These are phyloP conservation scores for Ornithoptera priamus DNA, from an alignment of 2,888 invertebrate species.

Conservation along the genomic window DNA sequence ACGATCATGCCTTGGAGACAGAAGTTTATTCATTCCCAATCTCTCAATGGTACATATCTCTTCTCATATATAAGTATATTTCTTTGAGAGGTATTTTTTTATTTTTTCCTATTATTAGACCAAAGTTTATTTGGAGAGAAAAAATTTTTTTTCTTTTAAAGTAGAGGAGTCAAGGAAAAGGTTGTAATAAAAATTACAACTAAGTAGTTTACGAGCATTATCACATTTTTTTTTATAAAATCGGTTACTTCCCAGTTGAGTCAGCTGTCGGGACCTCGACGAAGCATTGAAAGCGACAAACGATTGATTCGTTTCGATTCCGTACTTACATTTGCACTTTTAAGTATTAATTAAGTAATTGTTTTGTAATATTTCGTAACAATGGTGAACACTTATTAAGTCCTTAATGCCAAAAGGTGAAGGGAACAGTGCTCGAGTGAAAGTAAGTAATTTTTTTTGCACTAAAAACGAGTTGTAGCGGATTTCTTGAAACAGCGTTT, in stretches of 20 bases:
- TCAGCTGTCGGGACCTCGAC: constrained; percentile 20
- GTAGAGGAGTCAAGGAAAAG: constrained; percentile 11
- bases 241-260: constrained; percentile 18
- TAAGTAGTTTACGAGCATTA: background rate
- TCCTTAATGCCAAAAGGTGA: constrained; percentile 16
- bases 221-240: constrained; percentile 10
- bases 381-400: constrained; percentile 6
- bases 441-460: constrained; percentile 13
- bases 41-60: too few relatives aligned
- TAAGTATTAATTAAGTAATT: constrained; percentile 4
- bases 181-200: background rate
- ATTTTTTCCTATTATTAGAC: background rate
- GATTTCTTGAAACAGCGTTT: background rate
- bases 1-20: too few relatives aligned
- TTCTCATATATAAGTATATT: too few relatives aligned
- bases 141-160: background rate
- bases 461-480: constrained; percentile 1
- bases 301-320: constrained; percentile 8
- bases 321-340: constrained; percentile 1
- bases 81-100: too few relatives aligned
- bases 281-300: constrained; percentile 19
- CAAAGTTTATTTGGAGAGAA: background rate
- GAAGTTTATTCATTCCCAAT: too few relatives aligned
- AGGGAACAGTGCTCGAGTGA: constrained; percentile 15
- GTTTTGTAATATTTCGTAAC: constrained; percentile 3